Conservation (phyloP, 1,140 invertebrate species). For the Ylistrum balloti region DNA sequence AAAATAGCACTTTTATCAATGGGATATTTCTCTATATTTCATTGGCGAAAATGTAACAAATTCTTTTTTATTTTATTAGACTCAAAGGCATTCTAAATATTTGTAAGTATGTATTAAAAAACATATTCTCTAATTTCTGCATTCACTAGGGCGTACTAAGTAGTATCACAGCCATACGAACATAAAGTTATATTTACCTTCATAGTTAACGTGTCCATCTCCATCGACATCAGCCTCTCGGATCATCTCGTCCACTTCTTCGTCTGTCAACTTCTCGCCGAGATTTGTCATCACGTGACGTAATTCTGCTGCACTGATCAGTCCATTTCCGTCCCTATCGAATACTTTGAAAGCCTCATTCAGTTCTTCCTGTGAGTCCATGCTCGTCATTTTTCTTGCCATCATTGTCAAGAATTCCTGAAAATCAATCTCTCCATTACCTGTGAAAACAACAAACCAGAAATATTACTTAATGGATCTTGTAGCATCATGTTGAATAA, state of each 20-base stretch:
- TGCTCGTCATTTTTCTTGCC: slow-evolving; percentile 16
- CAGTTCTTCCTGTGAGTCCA: background rate
- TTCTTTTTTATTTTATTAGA: no score
- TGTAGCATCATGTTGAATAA: no score
- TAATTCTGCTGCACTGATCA: background rate
- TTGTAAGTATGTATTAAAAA: no score
- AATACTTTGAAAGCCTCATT: background rate
- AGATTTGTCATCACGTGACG: slow-evolving; percentile 32
- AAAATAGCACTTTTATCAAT: no score
- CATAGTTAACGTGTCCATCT: background rate
- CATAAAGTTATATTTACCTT: background rate
- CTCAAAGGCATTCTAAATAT: no score
- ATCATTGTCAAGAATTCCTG: slow-evolving; percentile 1
- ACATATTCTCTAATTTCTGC: no score
- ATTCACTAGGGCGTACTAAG: no score
- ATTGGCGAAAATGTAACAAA: no score
- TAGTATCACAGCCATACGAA: no score
- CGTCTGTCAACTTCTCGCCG: background rate
- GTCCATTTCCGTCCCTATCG: slow-evolving; percentile 29
- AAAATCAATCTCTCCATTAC: background rate
- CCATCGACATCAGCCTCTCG: background rate
- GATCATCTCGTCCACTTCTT: background rate
- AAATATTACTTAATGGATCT: no score
- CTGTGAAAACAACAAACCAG: no score
- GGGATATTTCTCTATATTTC: no score